Evolutionary conservation across 2,113 vertebrate species (phyloP).

Genomic region (Isichthys henryi): DNA sequence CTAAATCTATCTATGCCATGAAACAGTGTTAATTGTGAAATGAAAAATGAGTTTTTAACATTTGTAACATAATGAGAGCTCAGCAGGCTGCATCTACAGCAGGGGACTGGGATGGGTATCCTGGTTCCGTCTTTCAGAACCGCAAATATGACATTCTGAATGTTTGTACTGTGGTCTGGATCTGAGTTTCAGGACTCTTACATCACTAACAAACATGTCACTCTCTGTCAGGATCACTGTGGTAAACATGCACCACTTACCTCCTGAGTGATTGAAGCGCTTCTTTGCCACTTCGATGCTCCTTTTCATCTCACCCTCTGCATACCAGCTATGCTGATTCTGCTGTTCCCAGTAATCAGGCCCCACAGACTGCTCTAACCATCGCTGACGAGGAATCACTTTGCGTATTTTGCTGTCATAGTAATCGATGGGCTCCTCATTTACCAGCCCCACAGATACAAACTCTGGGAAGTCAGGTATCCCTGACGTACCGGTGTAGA

Average conservation of each 20-base stretch:
- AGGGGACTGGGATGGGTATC: neutral
- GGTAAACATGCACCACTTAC: neutral
- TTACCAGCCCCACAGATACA: neutral
- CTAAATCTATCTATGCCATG: too few species aligned
- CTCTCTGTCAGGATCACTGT: neutral
- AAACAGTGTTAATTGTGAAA: neutral
- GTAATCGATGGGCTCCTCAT: neutral
- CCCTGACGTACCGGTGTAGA: neutral
- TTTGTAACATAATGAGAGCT: neutral
- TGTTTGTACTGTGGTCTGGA: neutral
- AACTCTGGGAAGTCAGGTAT: neutral
- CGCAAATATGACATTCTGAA: neutral
- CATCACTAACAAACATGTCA: neutral
- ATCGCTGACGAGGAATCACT: neutral
- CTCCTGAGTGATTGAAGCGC: neutral
- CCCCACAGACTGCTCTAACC: neutral
- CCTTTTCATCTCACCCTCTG: rapidly evolving
- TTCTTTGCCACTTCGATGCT: neutral
- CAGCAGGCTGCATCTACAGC: neutral
- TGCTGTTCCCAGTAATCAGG: neutral
- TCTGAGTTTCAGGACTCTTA: neutral
- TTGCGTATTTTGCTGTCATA: neutral
- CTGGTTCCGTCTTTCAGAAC: neutral
- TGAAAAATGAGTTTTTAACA: neutral
- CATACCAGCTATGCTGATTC: rapidly evolving